Base-by-base conservation (phyloP, 2,113 vertebrate species). In the Deroptyus accipitrinus region DNA sequence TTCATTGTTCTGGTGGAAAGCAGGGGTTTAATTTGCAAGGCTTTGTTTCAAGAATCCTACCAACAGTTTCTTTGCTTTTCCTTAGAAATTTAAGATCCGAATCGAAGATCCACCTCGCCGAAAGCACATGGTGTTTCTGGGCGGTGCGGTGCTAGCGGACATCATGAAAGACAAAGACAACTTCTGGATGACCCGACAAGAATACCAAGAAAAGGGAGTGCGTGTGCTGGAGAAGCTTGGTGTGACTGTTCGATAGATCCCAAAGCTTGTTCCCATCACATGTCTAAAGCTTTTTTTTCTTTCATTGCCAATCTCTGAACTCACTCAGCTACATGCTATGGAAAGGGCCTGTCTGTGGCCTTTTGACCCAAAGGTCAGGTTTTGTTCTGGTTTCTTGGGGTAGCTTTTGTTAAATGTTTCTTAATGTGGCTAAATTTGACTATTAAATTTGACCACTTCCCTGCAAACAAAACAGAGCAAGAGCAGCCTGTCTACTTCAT, bases 131-230 rank as follows among this genome's bases (percentile, higher is more conserved):
- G 99, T 99, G 89, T 99, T 99, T 95, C 97, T 99, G 96, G 99
- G 99, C 4, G 99, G 99, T 1, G 99, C 99, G 0, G 99, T 99
- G 73, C 98, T 99, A 63, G 99, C 99, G 18, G 99, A 99, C 98
- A 99, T 99, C 98, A 99, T 99, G 99, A 99, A 99, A 97, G 99
- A 99, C 98, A 99, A 99, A 98, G 99, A 99, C 98, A 99, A 99
- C 99, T 99, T 99, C 98, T 99, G 99, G 99, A 99, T 99, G 98
- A 99, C 99, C 92, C 97, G 99, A 64, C 98, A 99, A 96, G 99
- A 99, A 95, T 99, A 99, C 97, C 98, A 99, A 95, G 99, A 99
- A 95, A 99, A 99, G 97, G 99, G 99, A 62, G 98, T 99, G 69
- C 99, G 99, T 18, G 99, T 99, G 97, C 98, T 99, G 95, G 99